phyloP scores from a whole-genome alignment of 2,797 vertebrate species.

The Zenarchopterus dispar region DNA sequence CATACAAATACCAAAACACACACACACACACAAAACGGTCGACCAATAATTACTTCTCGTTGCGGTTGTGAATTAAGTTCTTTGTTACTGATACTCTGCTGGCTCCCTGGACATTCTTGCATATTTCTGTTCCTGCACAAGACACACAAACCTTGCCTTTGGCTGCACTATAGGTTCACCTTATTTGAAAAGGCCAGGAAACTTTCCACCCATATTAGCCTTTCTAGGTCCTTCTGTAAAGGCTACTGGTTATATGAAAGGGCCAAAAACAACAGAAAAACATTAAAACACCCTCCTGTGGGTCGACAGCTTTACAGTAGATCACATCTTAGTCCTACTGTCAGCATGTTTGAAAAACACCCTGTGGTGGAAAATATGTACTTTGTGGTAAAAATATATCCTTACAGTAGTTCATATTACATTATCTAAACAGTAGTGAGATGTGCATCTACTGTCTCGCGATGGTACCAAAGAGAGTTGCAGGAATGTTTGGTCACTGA shows the following conservation, averaged over 20 bases:
- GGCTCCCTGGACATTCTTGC: conserved; percentile 58
- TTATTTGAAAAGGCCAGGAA: conserved; percentile 46
- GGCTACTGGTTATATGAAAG: conserved; percentile 41
- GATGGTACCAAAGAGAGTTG: no score
- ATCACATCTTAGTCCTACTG: conserved; percentile 38
- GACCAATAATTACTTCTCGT: conserved; percentile 60
- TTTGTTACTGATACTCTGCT: conserved; percentile 63
- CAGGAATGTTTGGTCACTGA: no score
- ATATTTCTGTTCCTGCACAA: conserved; percentile 60
- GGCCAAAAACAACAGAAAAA: conserved; percentile 40
- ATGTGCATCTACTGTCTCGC: no score
- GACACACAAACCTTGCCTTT: conserved; percentile 45
- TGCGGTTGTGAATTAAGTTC: conserved; percentile 67
- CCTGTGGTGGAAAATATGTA: neutral
- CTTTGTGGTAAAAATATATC: neutral
- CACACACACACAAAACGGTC: conserved; percentile 28
- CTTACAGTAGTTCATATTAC: no score
- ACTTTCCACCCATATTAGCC: conserved; percentile 39
- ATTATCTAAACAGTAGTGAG: no score
- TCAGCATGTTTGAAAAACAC: conserved; percentile 22
- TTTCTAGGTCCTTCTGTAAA: conserved; percentile 23
- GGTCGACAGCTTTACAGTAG: conserved; percentile 35
- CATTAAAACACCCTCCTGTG: neutral
- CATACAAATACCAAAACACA: conserved; percentile 43
- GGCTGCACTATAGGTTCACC: conserved; percentile 28